Evolutionary conservation across 2,797 vertebrate species (phyloP), one percentile per base, ranked within the genome.

Genomic region (Rhodeus uyekii): DNA sequence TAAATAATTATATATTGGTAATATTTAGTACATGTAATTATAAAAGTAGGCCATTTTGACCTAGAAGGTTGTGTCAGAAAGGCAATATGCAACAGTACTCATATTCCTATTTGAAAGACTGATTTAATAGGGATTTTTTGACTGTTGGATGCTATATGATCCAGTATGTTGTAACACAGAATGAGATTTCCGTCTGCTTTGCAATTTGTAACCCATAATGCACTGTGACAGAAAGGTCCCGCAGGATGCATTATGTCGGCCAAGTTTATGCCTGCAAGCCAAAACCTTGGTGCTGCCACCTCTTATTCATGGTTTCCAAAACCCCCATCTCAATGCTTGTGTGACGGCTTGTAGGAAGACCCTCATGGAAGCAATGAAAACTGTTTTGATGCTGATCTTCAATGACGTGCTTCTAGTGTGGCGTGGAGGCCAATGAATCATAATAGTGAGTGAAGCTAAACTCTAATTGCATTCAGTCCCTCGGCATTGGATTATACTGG

Each of bases 391-490:
- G 42, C 65, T 64, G 46, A 82, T 76, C 46, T 67, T 78, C 34
- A 63, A 58, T 75, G 79, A 65, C 77, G 78, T 34, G 58, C 63
- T 85, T 34, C 29, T 73, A 72, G 80, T 80, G 39, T 71, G 32
- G 34, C 50, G 81, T 78, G 81, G 72, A 68, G 61, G 48, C 74
- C 75, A 61, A 42, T 76, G 71, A 46, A 65, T 42, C 46, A 36
- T 61, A 77, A 75, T 42, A 50, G 79, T 68, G 53, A 60, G 74
- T 61, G 71, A 73, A 82, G 55, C 60, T 58, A 80, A 87, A 85
- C 79, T 81, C 58, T 78, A 75, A 82, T 81, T 65, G 39, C 73
- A 67, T 85, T 74, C 72, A 71, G 39, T 80, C 76, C 39, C 71
- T 73, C 80, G 79, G 55, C 72, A 75, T 71, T 19, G 55, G 75